These are phyloP conservation scores for Ischnura elegans DNA, from an alignment of 2,888 invertebrate genomes.

Conservation along the genomic window DNA sequence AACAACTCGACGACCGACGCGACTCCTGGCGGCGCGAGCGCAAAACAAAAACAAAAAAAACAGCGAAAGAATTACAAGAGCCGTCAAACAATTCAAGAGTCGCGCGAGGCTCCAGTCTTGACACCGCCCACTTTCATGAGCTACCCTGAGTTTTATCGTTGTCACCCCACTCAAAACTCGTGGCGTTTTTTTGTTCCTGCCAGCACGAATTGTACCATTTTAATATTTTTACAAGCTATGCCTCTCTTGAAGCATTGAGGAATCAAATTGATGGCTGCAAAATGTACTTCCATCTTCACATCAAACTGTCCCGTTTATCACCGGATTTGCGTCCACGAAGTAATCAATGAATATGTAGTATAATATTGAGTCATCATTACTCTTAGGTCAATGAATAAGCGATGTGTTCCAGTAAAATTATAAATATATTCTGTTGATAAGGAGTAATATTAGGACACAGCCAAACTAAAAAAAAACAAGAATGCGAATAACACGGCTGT, in stretches of 20 bases:
- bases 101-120: slow-evolving; percentile 2
- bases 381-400: too few relatives aligned
- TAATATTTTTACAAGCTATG: background rate
- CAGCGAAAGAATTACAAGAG: slow-evolving; percentile 1
- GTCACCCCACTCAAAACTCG: background rate
- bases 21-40: background rate
- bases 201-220: background rate
- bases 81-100: slow-evolving; percentile 40
- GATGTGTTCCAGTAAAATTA: too few relatives aligned
- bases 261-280: slow-evolving; percentile 30
- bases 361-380: too few relatives aligned
- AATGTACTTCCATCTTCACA: too few relatives aligned
- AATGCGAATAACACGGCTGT: too few relatives aligned
- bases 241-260: background rate
- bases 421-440: too few relatives aligned
- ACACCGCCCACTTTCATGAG: background rate
- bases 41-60: background rate
- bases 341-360: too few relatives aligned
- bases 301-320: too few relatives aligned
- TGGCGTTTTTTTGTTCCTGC: background rate
- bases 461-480: too few relatives aligned
- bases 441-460: too few relatives aligned
- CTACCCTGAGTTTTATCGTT: background rate
- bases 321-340: too few relatives aligned
- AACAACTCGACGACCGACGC: slow-evolving; percentile 33